Conservation (phyloP, 2,888 invertebrate genomes). For the Lepidonotus clava region DNA sequence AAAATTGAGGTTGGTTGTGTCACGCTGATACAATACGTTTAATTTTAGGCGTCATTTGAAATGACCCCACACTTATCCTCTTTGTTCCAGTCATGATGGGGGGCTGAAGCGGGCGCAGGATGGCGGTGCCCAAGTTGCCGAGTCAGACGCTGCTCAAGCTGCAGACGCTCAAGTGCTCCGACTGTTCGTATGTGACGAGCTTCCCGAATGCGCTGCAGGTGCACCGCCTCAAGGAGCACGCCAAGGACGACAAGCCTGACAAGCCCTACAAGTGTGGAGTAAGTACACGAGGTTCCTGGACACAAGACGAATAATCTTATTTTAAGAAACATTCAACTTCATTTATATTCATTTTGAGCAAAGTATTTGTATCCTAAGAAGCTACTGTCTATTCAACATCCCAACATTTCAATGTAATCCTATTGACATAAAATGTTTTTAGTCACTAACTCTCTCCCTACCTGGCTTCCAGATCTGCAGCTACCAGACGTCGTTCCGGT, state of each 20-base stretch:
- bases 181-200: background rate
- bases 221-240: conserved; percentile 19
- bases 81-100: no score
- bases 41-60: no score
- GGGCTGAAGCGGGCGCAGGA: no score
- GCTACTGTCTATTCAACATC: no score
- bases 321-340: background rate
- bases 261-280: conserved; percentile 43
- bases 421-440: no score
- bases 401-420: no score
- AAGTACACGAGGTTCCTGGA: no score
- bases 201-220: conserved; percentile 36
- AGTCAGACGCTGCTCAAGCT: conserved; percentile 16
- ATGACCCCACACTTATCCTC: no score
- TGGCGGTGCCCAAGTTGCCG: background rate
- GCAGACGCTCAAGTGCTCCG: conserved; percentile 6
- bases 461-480: conserved; percentile 56
- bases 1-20: no score
- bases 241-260: conserved; percentile 15
- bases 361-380: background rate
- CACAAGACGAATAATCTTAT: background rate
- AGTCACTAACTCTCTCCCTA: no score
- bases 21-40: no score
- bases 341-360: background rate
- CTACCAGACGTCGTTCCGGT: conserved; percentile 60